These are phyloP conservation scores for Phrixothrix hirtus DNA, from an alignment of 2,888 invertebrate species.

Conservation along the genomic window DNA sequence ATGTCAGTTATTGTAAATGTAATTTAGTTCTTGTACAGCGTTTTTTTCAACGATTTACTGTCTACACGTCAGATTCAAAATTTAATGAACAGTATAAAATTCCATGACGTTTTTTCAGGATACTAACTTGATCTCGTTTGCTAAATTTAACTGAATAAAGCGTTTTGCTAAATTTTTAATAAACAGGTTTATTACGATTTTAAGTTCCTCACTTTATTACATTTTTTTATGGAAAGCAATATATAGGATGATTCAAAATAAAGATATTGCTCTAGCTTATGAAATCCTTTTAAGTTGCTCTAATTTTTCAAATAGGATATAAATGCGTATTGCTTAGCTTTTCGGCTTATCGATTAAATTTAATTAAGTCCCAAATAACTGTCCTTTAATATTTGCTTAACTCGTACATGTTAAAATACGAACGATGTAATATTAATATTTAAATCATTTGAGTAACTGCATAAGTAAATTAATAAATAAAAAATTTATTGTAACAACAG, in stretches of 20 bases:
- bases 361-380: too few species aligned
- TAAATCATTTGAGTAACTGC: too few species aligned
- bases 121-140: conserved; percentile 4
- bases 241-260: background rate
- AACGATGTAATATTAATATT: too few species aligned
- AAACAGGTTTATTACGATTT: conserved; percentile 8
- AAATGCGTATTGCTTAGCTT: too few species aligned
- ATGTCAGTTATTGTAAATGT: background rate
- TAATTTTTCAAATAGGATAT: too few species aligned
- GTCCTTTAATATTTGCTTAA: too few species aligned
- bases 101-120: conserved; percentile 5
- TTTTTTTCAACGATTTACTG: conserved; percentile 2
- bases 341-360: too few species aligned
- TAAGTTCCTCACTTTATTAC: conserved; percentile 4
- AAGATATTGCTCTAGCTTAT: too few species aligned
- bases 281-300: too few species aligned
- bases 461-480: too few species aligned
- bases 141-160: conserved; percentile 8
- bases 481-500: too few species aligned
- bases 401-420: too few species aligned
- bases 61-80: background rate
- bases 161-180: conserved; percentile 6
- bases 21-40: background rate
- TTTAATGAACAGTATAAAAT: conserved; percentile 7
- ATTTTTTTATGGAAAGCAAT: background rate